Percentiles rank a stretch among this genome's conserved stretches.
These are phyloP conservation scores for Danio rerio DNA, from an alignment of 2,113 vertebrate genomes.

Conservation along the genomic window GRCz12tu NC_133190.1:28045501-28046000, in stretches of 20 bases:
- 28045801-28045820: not conserved
- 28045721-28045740: not conserved
- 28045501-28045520: no score
- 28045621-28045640: not conserved
- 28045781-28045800: not conserved
- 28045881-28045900: not conserved
- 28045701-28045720: slow-evolving; percentile 9
- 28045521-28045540: not conserved
- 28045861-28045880: not conserved
- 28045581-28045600: not conserved
- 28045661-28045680: slow-evolving; percentile 28
- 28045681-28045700: not conserved
- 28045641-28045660: slow-evolving; percentile 5
- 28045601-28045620: not conserved
- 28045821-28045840: not conserved
- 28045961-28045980: not conserved
- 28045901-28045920: not conserved
- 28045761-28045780: slow-evolving; percentile 25
- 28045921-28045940: slow-evolving; percentile 13
- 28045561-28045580: slow-evolving; percentile 1
- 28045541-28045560: not conserved
- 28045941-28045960: not conserved
- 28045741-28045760: no score
- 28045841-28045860: not conserved
- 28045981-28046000: slow-evolving; percentile 9